Conservation (phyloP, 2,888 invertebrate species). For the Aquatica leii region DNA sequence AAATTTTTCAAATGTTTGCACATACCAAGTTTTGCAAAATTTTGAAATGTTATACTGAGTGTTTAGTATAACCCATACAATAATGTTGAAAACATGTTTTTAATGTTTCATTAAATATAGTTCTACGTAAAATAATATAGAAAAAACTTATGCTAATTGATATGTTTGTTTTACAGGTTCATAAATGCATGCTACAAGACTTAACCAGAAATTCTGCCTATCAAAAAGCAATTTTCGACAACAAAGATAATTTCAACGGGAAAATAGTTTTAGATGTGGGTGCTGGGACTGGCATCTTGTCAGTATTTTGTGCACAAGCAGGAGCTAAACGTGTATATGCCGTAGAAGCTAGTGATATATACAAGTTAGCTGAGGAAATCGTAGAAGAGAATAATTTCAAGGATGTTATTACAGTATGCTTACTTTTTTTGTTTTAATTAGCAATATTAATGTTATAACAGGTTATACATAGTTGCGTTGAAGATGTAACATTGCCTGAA, state of each 20-base stretch:
- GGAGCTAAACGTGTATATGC: slow-evolving; percentile 90
- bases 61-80: too few relatives aligned
- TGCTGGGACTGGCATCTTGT: slow-evolving; percentile 87
- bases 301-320: slow-evolving; percentile 87
- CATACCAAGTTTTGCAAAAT: too few relatives aligned
- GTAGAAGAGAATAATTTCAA: slow-evolving; percentile 76
- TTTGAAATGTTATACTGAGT: too few relatives aligned
- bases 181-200: slow-evolving; percentile 83
- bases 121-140: too few relatives aligned
- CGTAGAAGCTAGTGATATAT: slow-evolving; percentile 81
- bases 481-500: slow-evolving; percentile 74
- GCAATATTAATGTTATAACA: too few relatives aligned
- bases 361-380: slow-evolving; percentile 70
- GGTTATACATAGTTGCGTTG: slow-evolving; percentile 79
- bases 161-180: slow-evolving; percentile 75
- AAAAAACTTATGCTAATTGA: too few relatives aligned
- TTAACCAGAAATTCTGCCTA: slow-evolving; percentile 79
- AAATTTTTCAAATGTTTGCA: too few relatives aligned
- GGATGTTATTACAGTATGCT: slow-evolving; percentile 70
- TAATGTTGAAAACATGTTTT: too few relatives aligned
- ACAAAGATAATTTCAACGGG: slow-evolving; percentile 71
- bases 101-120: too few relatives aligned
- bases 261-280: slow-evolving; percentile 89
- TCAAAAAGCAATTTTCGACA: slow-evolving; percentile 77
- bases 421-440: too few relatives aligned